phyloP scores from a whole-genome alignment of 2,113 vertebrate genomes.

The Nycticryphes semicollaris region DNA sequence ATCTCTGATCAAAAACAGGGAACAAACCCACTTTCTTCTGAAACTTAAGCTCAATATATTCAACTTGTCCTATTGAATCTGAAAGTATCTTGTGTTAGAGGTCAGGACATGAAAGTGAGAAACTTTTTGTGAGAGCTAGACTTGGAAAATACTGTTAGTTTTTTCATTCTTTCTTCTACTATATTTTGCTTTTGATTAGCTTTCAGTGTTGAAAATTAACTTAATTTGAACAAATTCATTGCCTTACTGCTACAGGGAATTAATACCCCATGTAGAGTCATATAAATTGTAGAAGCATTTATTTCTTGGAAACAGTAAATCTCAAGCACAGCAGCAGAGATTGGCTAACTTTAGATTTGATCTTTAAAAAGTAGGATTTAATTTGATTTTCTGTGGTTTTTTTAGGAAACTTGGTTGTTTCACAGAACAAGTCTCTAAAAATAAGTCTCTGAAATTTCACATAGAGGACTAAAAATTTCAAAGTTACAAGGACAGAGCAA shows the following conservation, averaged over 20 bases:
- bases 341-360: neutral
- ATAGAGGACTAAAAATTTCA: neutral
- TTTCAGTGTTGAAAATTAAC: neutral
- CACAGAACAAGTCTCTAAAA: neutral
- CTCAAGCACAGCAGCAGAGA: neutral
- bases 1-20: neutral
- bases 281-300: neutral
- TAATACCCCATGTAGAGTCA: neutral
- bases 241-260: neutral
- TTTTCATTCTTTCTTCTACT: neutral
- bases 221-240: neutral
- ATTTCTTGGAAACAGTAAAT: neutral
- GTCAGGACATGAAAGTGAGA: neutral
- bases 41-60: neutral
- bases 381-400: neutral
- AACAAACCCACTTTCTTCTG: neutral
- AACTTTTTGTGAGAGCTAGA: neutral
- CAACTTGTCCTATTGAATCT: neutral
- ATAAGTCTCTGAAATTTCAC: neutral
- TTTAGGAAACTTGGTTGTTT: neutral
- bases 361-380: neutral
- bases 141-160: accelerated
- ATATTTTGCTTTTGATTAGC: neutral
- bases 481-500: neutral
- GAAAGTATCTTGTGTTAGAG: neutral